Evolutionary conservation across 2,888 invertebrate species (phyloP), one percentile per base, ranked within the genome.

Genomic region (Laothoe populi): DNA sequence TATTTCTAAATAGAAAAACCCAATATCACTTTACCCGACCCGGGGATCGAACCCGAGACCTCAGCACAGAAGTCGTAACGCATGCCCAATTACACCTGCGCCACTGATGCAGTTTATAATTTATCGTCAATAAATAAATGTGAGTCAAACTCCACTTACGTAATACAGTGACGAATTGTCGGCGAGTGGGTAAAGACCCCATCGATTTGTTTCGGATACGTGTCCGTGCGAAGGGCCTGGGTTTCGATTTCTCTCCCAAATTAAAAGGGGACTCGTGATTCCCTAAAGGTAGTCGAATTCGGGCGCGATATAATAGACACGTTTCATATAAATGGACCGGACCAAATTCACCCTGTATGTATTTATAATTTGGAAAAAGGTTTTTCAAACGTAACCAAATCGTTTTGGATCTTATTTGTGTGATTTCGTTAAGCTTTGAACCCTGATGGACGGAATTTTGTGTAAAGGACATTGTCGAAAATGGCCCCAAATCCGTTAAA

Each of bases 201-300:
- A 40, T 46, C 46, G 38, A 62, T 26, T 58, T n/a, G 3, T 62
- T 26, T 24, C 24, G 23, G 38, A 35, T 62, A 35, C 62, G 48
- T 46, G 38, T 11, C 44, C 46, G 35, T 19, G 13, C 31, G 63
- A 68, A 70, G 69, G 70, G 63, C 69, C 62, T 65, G 59, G 64
- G 72, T 80, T 82, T 78, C 80, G 82, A 81, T 82, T 83, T 79
- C 78, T 77, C 73, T 75, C 74, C 74, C 75, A 82, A 82, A 82
- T 82, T 82, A 82, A 83, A 81, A 79, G 76, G 82, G 82, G 82
- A 82, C 81, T 66, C 69, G 62, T 65, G 72, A 73, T 72, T 78
- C 82, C 82, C 81, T 62, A 63, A 81, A 83, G 82, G 81, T 78
- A 63, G 68, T 58, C 59, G 60, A 62, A 64, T 65, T 66, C 64